Conservation (phyloP, 2,113 vertebrate species). For the Rhinoderma darwinii region DNA sequence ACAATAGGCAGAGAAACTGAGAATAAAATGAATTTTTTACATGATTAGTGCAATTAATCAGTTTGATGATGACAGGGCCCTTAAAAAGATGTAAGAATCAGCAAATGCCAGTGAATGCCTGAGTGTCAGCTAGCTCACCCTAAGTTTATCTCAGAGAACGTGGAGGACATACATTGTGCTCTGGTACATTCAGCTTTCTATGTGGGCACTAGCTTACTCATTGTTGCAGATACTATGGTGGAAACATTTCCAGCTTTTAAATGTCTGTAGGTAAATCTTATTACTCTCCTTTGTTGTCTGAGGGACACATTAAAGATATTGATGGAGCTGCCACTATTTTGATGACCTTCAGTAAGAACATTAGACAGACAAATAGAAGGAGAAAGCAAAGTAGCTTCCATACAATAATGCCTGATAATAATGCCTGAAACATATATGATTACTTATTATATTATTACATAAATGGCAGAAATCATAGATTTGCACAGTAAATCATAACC, state of each 20-base stretch:
- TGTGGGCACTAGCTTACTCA: neutral
- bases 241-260: neutral
- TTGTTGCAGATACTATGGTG: neutral
- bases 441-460: neutral
- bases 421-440: no score
- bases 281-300: neutral
- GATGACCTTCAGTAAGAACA: neutral
- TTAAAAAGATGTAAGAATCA: slow-evolving; percentile 6
- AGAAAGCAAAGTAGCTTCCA: neutral
- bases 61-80: slow-evolving; percentile 17
- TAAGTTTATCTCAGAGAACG: neutral
- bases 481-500: neutral
- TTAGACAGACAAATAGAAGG: neutral
- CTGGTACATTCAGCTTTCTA: neutral
- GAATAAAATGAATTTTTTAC: neutral
- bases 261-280: neutral
- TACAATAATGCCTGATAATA: neutral
- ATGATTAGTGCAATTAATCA: slow-evolving; percentile 47
- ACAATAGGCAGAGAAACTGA: neutral
- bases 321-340: neutral
- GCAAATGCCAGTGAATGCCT: slow-evolving; percentile 16
- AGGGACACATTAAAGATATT: neutral
- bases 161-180: neutral
- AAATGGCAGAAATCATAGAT: neutral
- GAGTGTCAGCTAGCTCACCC: neutral